A percentile compares a stretch with the other conserved stretches of the same genome.
Evolutionary conservation across 2,888 invertebrate genomes (phyloP).

Genomic region (Aphidoletes aphidimyza): DNA sequence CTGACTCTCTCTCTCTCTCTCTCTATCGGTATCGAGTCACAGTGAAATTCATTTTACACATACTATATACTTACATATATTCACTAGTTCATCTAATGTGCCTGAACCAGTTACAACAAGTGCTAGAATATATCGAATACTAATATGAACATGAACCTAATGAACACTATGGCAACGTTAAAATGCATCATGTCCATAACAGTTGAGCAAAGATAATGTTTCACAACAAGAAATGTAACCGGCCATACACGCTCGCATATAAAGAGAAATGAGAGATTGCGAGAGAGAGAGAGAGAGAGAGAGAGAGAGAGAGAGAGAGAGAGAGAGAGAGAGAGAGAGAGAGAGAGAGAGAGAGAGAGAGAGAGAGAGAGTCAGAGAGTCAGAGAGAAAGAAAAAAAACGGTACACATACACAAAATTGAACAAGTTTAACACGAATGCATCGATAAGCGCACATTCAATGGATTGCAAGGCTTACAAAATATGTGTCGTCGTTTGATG

Average conservation of each 20-base stretch:
- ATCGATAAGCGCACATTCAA: constrained; percentile 39
- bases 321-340: not conserved
- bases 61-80: no score
- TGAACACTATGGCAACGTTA: not conserved
- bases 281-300: not conserved
- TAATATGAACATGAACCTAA: no score
- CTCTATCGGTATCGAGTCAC: no score
- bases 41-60: not conserved
- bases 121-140: constrained; percentile 6
- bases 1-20: no score
- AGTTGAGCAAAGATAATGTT: constrained; percentile 21
- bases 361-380: no score
- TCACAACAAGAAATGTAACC: constrained; percentile 29
- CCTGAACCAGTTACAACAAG: not conserved
- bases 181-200: constrained; percentile 28
- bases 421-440: constrained; percentile 41
- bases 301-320: not conserved
- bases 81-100: not conserved
- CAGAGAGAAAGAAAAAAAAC: not conserved
- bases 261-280: no score
- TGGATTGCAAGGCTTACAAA: constrained; percentile 9
- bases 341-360: no score
- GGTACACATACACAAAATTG: not conserved
- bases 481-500: constrained; percentile 18
- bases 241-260: no score